A percentile compares a stretch with the other conserved stretches of the same genome.
Conservation (phyloP, 2,888 invertebrate species). For the Scaptomyza flava region DNA sequence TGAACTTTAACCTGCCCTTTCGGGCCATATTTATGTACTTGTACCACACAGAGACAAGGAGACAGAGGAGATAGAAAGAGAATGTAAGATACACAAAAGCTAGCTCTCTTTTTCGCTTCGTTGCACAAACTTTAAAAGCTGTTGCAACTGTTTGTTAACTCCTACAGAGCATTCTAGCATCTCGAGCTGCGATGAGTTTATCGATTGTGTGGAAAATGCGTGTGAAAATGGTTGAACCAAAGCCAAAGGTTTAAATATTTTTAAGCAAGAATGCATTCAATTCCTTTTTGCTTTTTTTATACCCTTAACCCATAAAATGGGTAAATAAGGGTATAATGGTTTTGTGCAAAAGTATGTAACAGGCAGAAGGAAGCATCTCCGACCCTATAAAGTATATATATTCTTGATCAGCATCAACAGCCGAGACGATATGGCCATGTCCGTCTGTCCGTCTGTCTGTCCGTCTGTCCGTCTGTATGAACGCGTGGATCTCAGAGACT, state of each 20-base stretch:
- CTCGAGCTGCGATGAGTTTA: background rate
- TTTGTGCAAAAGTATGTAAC: no score
- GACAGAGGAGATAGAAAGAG: background rate
- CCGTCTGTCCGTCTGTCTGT: no score
- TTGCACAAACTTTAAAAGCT: background rate
- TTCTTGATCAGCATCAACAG: no score
- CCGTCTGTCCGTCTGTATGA: no score
- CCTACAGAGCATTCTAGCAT: background rate
- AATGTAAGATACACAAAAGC: background rate
- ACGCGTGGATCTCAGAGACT: no score
- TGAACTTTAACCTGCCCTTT: slow-evolving; percentile 50
- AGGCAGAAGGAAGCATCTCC: no score
- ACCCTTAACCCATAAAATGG: no score
- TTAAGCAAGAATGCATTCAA: background rate
- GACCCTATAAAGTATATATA: no score
- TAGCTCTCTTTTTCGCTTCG: background rate
- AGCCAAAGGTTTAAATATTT: background rate
- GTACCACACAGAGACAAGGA: background rate
- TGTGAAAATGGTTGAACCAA: background rate
- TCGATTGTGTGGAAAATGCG: background rate
- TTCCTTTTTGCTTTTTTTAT: no score
- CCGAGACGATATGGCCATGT: no score
- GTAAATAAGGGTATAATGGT: no score
- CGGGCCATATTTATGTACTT: slow-evolving; percentile 47
- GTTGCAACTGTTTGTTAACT: background rate